Percentiles rank a stretch among this genome's conserved stretches.
Conservation (phyloP, 2,888 invertebrate genomes). For the Epinotia demarniana region DNA sequence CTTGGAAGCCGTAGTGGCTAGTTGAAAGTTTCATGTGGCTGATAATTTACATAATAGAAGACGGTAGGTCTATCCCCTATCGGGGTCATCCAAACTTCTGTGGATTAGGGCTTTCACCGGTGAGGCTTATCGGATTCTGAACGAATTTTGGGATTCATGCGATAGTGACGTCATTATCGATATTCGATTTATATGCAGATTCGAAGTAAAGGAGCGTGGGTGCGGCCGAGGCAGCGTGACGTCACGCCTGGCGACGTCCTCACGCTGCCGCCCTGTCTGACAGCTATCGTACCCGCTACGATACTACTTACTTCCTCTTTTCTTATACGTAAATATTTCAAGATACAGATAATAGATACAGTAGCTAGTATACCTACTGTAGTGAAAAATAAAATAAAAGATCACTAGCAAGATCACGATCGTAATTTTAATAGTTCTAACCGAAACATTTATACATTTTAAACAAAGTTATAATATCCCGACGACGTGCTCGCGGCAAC, state of each 20-base stretch:
- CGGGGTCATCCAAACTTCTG: slow-evolving; percentile 82
- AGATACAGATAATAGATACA: slow-evolving; percentile 23
- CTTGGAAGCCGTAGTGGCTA: slow-evolving; percentile 75
- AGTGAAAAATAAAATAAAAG: too few species aligned
- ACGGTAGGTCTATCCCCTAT: slow-evolving; percentile 81
- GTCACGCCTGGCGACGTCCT: slow-evolving; percentile 59
- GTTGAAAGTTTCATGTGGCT: slow-evolving; percentile 78
- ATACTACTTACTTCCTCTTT: slow-evolving; percentile 22
- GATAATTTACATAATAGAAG: slow-evolving; percentile 84
- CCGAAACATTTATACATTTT: too few species aligned
- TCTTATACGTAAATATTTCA: slow-evolving; percentile 21
- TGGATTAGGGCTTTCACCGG: slow-evolving; percentile 81
- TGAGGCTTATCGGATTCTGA: slow-evolving; percentile 82
- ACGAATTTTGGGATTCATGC: slow-evolving; percentile 81
- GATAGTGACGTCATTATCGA: slow-evolving; percentile 82
- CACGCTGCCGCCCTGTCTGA: slow-evolving; percentile 46
- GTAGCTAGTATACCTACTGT: slow-evolving; percentile 14
- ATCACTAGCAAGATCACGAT: too few species aligned
- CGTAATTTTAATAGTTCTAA: too few species aligned
- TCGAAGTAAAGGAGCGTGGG: slow-evolving; percentile 68
- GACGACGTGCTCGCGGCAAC: too few species aligned
- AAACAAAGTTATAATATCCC: too few species aligned
- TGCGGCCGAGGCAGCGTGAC: slow-evolving; percentile 59
- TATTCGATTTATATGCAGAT: slow-evolving; percentile 85
- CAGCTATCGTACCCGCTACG: slow-evolving; percentile 26